These are phyloP conservation scores for Anomalospiza imberbis DNA, from an alignment of 2,797 vertebrate genomes.

Conservation along the genomic window DNA sequence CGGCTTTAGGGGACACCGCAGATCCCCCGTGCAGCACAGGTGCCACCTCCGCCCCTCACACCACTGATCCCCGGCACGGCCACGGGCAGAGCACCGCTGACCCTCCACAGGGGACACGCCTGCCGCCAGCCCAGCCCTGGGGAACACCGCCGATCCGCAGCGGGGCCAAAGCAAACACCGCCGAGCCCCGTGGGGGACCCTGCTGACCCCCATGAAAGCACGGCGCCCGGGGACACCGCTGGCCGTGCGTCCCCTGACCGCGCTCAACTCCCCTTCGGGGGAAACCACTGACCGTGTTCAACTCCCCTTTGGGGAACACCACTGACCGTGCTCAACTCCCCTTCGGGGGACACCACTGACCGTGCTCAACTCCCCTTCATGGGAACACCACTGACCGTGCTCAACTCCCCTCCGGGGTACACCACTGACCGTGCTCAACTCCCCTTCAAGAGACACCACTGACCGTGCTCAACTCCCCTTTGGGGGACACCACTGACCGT, in stretches of 20 bases:
- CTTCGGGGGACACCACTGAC: too few species aligned
- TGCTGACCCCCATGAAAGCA: accelerated
- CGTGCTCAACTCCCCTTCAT: neutral
- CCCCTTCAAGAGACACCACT: too few species aligned
- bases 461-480: neutral
- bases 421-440: too few species aligned
- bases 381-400: too few species aligned
- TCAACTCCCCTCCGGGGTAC: neutral
- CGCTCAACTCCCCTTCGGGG: neutral
- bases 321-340: neutral
- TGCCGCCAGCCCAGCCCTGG: neutral
- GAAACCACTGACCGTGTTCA: too few species aligned
- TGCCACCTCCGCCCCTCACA: too few species aligned
- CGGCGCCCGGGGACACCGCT: neutral
- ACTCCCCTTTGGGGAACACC: neutral
- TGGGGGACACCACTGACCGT: too few species aligned
- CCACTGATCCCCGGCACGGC: neutral
- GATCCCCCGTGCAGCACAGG: accelerated
- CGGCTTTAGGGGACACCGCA: accelerated
- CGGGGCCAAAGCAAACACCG: too few species aligned
- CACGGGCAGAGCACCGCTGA: neutral
- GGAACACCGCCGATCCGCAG: neutral
- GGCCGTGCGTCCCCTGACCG: neutral
- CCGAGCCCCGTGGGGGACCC: neutral
- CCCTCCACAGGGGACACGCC: neutral